Evolutionary conservation across 2,888 invertebrate species (phyloP), one percentile per base, ranked within the genome.

Genomic region (Byasa hedistus): DNA sequence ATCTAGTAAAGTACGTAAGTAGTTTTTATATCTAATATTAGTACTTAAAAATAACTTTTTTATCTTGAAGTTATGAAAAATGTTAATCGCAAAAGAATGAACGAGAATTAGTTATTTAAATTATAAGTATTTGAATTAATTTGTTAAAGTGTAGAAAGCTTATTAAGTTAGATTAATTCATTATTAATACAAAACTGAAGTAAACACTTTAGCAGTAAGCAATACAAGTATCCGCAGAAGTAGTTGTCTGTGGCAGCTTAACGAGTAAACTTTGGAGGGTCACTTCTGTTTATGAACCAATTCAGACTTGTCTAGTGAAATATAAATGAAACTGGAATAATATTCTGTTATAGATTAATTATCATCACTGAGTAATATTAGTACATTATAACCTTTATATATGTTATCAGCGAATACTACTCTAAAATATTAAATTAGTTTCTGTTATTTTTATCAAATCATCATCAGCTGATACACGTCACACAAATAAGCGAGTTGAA

Each of bases 271-370:
- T 64, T 64, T 39, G 57, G 23, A 58, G 57, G 36, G 63, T 57
- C 64, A 57, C 64, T 64, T 64, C 57, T 63, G 63, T 63, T 63
- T 56, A 63, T 63, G 56, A 51, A 63, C 44, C 48, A 48, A 27
- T 63, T 63, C 56, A 22, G 48, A 57, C 56, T 63, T 56, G 63
- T 57, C 23, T 57, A 57, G 57, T 39, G 57, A 17, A 44, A 44
- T 55, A 62, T 62, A 55, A 62, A 62, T 62, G 60, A 51, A 60
- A 60, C n/a, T 21, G 4, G 52, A 52, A 52, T 52, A 21, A 19
- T n/a, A 52, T 52, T 21, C 52, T 52, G 1, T 52, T 21, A 21
- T 52, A 52, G 52, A 21, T 52, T 8, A 44, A 44, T 15, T 44
- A 4, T 19, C 44, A 44, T 44, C 44, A 4, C 12, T 44, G 44